These are phyloP conservation scores for Epirrita christyi DNA, from an alignment of 2,888 invertebrate genomes.

Conservation along the genomic window DNA sequence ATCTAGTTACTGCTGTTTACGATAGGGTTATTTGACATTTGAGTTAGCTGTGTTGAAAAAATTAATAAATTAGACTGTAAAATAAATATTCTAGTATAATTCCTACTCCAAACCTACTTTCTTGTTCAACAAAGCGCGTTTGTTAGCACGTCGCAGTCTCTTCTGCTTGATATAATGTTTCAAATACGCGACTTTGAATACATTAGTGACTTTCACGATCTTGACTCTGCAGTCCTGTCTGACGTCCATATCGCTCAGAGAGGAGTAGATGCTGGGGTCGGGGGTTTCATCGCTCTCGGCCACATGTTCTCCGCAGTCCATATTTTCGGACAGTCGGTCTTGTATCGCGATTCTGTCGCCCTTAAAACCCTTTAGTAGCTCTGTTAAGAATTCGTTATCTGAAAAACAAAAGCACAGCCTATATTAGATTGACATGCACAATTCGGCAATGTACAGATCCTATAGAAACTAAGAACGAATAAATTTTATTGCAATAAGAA, in stretches of 20 bases:
- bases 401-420: conserved; percentile 37
- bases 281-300: conserved; percentile 39
- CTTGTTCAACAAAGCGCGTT: conserved; percentile 67
- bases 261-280: conserved; percentile 57
- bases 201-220: conserved; percentile 75
- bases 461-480: too few relatives aligned
- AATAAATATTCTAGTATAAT: too few relatives aligned
- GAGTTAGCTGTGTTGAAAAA: conserved; percentile 23
- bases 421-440: too few relatives aligned
- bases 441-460: too few relatives aligned
- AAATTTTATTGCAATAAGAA: too few relatives aligned
- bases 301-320: conserved; percentile 50
- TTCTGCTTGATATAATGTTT: conserved; percentile 75
- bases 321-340: conserved; percentile 48
- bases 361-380: conserved; percentile 63
- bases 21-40: conserved; percentile 21
- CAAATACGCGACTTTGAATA: conserved; percentile 74
- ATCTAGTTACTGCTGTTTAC: conserved; percentile 17
- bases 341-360: conserved; percentile 48
- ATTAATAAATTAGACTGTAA: conserved; percentile 20
- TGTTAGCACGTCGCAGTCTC: conserved; percentile 63
- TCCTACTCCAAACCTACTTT: too few relatives aligned
- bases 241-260: conserved; percentile 56
- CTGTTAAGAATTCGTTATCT: conserved; percentile 62
- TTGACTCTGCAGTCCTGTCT: conserved; percentile 68